Evolutionary conservation across 2,888 invertebrate species (phyloP), one percentile per base, ranked within the genome.

Genomic region (Lasioglossum calceatum): DNA sequence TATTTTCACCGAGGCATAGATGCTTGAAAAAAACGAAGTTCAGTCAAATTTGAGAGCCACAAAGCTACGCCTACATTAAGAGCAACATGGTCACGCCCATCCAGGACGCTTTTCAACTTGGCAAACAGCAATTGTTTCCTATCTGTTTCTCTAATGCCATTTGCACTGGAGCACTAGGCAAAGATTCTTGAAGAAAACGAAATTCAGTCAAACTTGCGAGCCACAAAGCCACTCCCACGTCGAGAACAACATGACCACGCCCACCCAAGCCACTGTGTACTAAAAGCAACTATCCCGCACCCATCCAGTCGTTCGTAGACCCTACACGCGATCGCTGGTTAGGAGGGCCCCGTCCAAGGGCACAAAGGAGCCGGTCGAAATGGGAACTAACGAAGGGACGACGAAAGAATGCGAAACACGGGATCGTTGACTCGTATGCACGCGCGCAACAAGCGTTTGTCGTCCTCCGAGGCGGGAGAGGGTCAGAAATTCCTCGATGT

Each of bases 401-500:
- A 23, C 27, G 67, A 67, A 67, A 67, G 67, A 67, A 67, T 67
- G 27, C 64, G 64, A 64, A 32, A 39, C 75, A 75, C 23, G 79
- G 47, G 75, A 67, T 75, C 80, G 19, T 67, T 75, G 75, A 80
- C 77, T 67, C 67, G 36, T 67, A 67, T 61, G 61, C 61, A 61
- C 67, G 67, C 32, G 67, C 32, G 67, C 67, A 67, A 50, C 77
- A 70, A n/a, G 36, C 74, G 54, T 36, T 50, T 54, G 32, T 39
- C 74, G 74, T 67, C 67, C 32, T 67, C 39, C 32, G 5, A 16
- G 39, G 23, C 58, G 58, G 36, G 14, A 47, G 42, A 50, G 77
- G 77, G 77, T 77, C 70, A 58, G 78, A 74, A 82, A 80, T 64
- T 79, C 58, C 84, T 54, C 54, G 71, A 36, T 47, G 61, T 16